Base-by-base conservation (phyloP, 2,888 invertebrate genomes). In the Polydrusus cervinus region DNA sequence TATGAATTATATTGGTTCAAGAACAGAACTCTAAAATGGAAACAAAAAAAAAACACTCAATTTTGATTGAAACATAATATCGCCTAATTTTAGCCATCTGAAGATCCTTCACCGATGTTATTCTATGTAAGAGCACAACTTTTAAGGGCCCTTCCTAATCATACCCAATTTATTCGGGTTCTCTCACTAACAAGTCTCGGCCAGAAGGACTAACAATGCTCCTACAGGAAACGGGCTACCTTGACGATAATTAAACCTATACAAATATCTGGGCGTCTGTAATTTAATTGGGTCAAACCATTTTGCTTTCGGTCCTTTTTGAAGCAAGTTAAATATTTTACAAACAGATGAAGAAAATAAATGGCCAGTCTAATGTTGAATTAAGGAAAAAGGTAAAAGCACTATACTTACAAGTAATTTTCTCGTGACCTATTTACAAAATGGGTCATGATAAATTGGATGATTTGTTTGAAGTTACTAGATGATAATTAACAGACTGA, bases 211-310 rank as follows among this genome's bases (percentile, higher is more conserved):
- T 55, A 70, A 70, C 70, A 70, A 74, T 74, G 70, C 16, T 64
- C 47, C 14, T 60, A 65, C 55, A 55, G 70, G 49, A 69, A 69
- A 69, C 69, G 49, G 68, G 62, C 14, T 65, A 69, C 43, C 74
- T 61, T 64, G 64, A 74, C 47, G 47, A 70, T 70, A 74, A 74
- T 74, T 74, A 70, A 68, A 65, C 71, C 75, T 75, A 71, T 66
- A 71, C 70, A 75, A 71, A 75, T 71, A 71, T 65, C 71, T 64
- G 57, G 38, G 65, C 49, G 69, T 47, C 65, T 57, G 40, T 69
- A 74, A 64, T 49, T 38, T 74, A 70, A 70, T 74, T 74, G 70
- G 70, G 30, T 53, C 47, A 25, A 51, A 49, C 51, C 53, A 49
- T 53, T 69, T 47, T 25, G 49, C 34, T 25, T 57, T 30, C 18